Percentiles rank a stretch among this genome's conserved stretches.
These are phyloP conservation scores for Ligdia adustata DNA, from an alignment of 2,888 invertebrate species.

Conservation along the genomic window DNA sequence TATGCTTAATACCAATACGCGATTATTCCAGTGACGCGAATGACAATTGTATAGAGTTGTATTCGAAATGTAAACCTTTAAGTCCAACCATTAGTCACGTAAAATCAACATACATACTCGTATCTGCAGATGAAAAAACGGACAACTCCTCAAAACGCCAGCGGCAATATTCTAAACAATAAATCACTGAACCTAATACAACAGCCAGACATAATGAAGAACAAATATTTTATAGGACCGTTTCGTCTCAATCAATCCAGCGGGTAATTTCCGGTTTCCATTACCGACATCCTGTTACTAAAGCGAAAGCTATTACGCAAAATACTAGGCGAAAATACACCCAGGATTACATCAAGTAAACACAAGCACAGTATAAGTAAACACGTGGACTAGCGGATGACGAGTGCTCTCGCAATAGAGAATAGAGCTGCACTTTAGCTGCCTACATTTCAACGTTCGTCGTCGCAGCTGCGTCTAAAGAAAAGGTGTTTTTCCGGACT, in stretches of 20 bases:
- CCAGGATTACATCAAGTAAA: constrained; percentile 31
- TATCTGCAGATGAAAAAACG: too few species aligned
- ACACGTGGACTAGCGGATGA: constrained; percentile 36
- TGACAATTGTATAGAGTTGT: too few species aligned
- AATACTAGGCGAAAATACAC: constrained; percentile 10
- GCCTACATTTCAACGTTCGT: constrained; percentile 40
- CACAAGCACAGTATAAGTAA: constrained; percentile 14
- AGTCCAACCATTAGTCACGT: too few species aligned
- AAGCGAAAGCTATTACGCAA: constrained; percentile 10
- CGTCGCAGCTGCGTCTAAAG: constrained; percentile 42
- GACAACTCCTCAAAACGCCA: too few species aligned
- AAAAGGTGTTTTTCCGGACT: constrained; percentile 43
- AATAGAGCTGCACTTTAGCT: constrained; percentile 56
- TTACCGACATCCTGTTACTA: constrained; percentile 9
- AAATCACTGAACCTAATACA: too few species aligned
- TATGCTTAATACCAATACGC: too few species aligned
- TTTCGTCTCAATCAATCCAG: constrained; percentile 4
- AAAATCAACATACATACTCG: too few species aligned
- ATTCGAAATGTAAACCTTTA: too few species aligned
- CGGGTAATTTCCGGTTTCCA: constrained; percentile 8
- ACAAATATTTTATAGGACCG: not conserved
- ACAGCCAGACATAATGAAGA: too few species aligned
- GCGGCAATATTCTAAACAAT: too few species aligned
- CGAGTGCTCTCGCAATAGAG: constrained; percentile 38
- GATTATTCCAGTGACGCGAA: too few species aligned